These are phyloP conservation scores for Mareca penelope DNA, from an alignment of 2,797 vertebrate genomes.

Conservation along the genomic window DNA sequence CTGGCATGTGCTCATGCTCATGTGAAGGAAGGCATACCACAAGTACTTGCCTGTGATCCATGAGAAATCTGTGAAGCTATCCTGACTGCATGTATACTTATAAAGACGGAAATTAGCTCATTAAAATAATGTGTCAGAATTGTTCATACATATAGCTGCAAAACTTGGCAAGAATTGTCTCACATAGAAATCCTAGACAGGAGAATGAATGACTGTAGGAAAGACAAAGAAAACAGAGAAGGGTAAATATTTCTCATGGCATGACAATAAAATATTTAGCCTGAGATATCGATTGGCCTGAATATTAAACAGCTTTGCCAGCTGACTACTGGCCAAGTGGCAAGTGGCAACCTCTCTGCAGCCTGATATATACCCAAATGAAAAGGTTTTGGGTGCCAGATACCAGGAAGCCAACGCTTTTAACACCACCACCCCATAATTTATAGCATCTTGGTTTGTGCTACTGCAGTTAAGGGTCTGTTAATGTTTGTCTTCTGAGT, in stretches of 20 bases:
- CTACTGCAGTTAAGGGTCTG: slow-evolving; percentile 60
- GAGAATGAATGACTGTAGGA: not conserved
- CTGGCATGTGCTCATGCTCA: not conserved
- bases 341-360: slow-evolving; percentile 63
- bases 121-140: not conserved
- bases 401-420: slow-evolving; percentile 61
- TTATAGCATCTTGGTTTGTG: slow-evolving; percentile 64
- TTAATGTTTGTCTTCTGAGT: slow-evolving; percentile 55
- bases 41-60: not conserved
- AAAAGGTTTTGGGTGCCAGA: slow-evolving; percentile 63
- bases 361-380: slow-evolving; percentile 68
- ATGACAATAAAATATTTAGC: slow-evolving; percentile 47
- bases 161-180: not conserved
- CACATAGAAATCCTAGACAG: not conserved
- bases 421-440: slow-evolving; percentile 73
- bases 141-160: not conserved
- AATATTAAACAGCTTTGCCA: slow-evolving; percentile 38
- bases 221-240: not conserved
- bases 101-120: not conserved
- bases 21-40: not conserved
- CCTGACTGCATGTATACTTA: not conserved
- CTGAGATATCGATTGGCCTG: not conserved
- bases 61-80: not conserved
- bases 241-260: slow-evolving; percentile 61
- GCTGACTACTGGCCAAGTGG: slow-evolving; percentile 46